Conservation (phyloP, 2,888 invertebrate genomes). For the Tetragonula carbonaria region DNA sequence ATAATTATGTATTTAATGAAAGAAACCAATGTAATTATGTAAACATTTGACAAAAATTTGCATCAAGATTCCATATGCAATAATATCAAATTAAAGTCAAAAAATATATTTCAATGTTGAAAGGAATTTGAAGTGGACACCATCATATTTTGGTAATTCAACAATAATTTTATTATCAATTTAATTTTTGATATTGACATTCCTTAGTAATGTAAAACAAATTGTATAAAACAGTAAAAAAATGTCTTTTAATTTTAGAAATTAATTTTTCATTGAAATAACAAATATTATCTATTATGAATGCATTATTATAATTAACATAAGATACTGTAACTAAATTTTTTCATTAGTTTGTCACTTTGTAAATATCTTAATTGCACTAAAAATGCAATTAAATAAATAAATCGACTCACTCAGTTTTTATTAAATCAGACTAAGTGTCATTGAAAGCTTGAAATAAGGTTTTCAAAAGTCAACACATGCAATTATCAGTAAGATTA, state of each 20-base stretch:
- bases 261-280: constrained; percentile 48
- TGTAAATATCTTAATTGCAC: constrained; percentile 50
- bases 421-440: constrained; percentile 53
- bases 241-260: constrained; percentile 53
- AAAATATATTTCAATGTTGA: constrained; percentile 50
- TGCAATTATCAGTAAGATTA: constrained; percentile 33
- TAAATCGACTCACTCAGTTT: constrained; percentile 54
- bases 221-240: constrained; percentile 65
- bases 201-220: constrained; percentile 56
- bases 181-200: constrained; percentile 65
- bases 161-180: constrained; percentile 70
- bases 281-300: constrained; percentile 47
- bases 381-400: constrained; percentile 60
- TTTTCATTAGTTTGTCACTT: constrained; percentile 57
- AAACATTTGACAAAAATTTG: neutral
- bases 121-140: constrained; percentile 61
- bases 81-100: constrained; percentile 48
- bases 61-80: constrained; percentile 11
- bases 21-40: constrained; percentile 19
- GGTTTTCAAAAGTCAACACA: constrained; percentile 31
- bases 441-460: constrained; percentile 63
- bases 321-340: constrained; percentile 53
- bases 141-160: constrained; percentile 62
- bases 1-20: constrained; percentile 28
- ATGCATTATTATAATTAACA: constrained; percentile 55